These are phyloP conservation scores for Pithys albifrons DNA, from an alignment of 2,113 vertebrate genomes.

Conservation along the genomic window DNA sequence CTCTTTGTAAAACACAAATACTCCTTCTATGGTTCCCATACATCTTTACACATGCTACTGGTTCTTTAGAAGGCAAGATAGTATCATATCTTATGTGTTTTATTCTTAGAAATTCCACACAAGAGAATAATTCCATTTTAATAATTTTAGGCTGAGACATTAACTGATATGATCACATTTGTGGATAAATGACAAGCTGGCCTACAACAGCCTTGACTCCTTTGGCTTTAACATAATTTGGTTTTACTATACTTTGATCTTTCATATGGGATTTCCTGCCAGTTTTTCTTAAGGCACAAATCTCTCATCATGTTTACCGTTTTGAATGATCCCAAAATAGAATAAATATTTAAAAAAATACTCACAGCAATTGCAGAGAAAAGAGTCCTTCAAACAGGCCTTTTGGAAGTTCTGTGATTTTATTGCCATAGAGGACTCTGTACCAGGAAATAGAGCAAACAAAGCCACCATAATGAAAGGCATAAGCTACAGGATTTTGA, in stretches of 20 bases:
- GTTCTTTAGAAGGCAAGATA: neutral
- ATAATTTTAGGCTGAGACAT: neutral
- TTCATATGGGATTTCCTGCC: neutral
- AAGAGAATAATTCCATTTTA: neutral
- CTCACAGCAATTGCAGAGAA: slow-evolving; percentile 96
- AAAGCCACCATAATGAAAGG: neutral
- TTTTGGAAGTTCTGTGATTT: slow-evolving; percentile 98
- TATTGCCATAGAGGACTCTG: slow-evolving; percentile 98
- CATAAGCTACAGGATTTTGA: neutral
- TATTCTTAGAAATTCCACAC: neutral
- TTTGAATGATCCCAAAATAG: neutral
- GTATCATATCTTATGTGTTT: neutral
- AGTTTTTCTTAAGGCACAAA: neutral
- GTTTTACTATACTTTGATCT: neutral
- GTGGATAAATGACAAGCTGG: neutral
- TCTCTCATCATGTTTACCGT: neutral
- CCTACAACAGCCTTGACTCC: neutral
- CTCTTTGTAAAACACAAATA: neutral
- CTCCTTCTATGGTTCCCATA: neutral
- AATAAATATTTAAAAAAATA: slow-evolving; percentile 56
- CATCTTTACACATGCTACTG: neutral
- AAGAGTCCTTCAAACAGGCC: slow-evolving; percentile 95
- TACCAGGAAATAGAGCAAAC: slow-evolving; percentile 19
- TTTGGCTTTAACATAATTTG: neutral
- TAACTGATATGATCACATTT: neutral